Evolutionary conservation across 2,113 vertebrate genomes (phyloP), one percentile per base, ranked within the genome.

Genomic region (Platysternon megacephalum): DNA sequence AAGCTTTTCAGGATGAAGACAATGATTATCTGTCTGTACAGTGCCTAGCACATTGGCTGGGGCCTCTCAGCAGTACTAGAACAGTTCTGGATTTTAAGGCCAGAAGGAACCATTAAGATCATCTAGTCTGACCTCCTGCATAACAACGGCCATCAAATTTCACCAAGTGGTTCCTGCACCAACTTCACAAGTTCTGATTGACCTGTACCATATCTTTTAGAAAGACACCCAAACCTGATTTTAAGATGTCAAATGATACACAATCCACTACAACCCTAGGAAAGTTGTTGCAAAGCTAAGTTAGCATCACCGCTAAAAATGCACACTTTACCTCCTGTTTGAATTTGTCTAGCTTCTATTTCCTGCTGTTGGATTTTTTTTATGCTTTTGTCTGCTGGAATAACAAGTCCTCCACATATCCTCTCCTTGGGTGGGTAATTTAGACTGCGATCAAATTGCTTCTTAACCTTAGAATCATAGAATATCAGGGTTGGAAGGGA

Each of bases 21-120:
- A 72, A 82, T 85, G 87, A 0, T 2, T 58, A 61, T 42, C 26
- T 24, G 61, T 51, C 5, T 0, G 49, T 2, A 2, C 93, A 39
- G 79, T 53, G 79, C 82, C 53, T 2, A 0, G 81, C 1, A 24
- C n/a, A 1, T 1, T 2, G 22, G 5, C 2, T 17, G 28, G 84
- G 44, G 26, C 32, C 51, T 56, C 39, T 1, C 6, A 58, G 19
- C 42, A 44, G 74, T 46, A 78, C 11, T 12, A 3, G 6, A 46
- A 46, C 65, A 72, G 19, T 9, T 72, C 26, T 29, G 24, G 44
- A 29, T 44, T 28, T 46, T 44, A 46, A 2, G 0, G 42, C 32
- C 8, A 46, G 74, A 22, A 39, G 12, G 24, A 13, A 78, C 42
- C 26, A 46, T 78, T 46, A 46, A 46, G 22, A 78, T 46, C 42